phyloP scores from a whole-genome alignment of 2,888 invertebrate species.

The Amiota mariae region DNA sequence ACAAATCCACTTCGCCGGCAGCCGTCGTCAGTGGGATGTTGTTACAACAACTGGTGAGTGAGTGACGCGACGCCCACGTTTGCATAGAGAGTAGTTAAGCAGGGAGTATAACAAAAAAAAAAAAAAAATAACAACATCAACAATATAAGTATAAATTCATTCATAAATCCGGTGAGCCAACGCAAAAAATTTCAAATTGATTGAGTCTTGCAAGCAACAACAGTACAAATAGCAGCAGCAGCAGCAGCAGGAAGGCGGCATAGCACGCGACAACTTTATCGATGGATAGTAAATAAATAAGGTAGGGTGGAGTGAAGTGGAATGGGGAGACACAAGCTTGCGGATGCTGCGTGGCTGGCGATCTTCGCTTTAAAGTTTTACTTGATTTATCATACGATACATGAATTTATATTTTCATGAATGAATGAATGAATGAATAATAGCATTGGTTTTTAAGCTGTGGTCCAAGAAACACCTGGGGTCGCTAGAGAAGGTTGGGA shows the following conservation, averaged over 20 bases:
- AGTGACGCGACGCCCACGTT: conserved; percentile 56
- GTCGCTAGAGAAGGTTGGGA: too few species aligned
- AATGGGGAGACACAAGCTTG: conserved; percentile 29
- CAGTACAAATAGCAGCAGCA: too few species aligned
- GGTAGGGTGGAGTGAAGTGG: conserved; percentile 29
- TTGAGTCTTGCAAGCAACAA: conserved; percentile 48
- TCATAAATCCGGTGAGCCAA: conserved; percentile 67
- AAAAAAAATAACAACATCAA: conserved; percentile 29
- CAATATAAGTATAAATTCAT: conserved; percentile 63
- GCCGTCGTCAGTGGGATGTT: conserved; percentile 52
- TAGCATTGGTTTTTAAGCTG: too few species aligned
- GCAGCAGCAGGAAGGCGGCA: conserved; percentile 34
- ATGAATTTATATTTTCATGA: conserved; percentile 59
- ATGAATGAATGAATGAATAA: conserved; percentile 50
- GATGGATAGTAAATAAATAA: conserved; percentile 13
- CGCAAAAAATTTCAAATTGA: conserved; percentile 64
- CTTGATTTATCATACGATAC: conserved; percentile 37
- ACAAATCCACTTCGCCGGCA: conserved; percentile 17
- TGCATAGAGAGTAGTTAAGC: conserved; percentile 51
- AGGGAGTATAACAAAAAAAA: conserved; percentile 28
- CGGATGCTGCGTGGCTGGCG: conserved; percentile 37
- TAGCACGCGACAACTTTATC: conserved; percentile 58
- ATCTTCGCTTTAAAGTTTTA: neutral
- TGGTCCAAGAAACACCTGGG: too few species aligned
- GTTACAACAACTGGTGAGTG: conserved; percentile 34